A percentile compares a stretch with the other conserved stretches of the same genome.
Evolutionary conservation across 2,888 invertebrate genomes (phyloP).

Genomic region (Isoperla grammatica): DNA sequence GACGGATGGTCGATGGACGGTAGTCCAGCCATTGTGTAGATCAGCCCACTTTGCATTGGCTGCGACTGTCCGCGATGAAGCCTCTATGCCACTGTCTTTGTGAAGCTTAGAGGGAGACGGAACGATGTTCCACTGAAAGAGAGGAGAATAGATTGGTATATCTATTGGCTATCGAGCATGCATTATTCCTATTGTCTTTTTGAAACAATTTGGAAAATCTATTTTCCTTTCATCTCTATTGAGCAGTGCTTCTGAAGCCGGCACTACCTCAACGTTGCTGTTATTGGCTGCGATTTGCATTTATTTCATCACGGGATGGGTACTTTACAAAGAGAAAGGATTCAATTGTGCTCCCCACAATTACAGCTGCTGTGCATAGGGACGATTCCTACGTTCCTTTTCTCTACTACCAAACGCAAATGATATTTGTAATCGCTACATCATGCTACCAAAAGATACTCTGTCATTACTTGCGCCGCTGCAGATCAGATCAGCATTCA

Average conservation of each 20-base stretch:
- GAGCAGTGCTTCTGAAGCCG: neutral
- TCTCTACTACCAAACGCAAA: neutral
- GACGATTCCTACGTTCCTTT: neutral
- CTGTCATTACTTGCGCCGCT: constrained; percentile 10
- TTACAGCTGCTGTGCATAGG: neutral
- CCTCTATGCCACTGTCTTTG: constrained; percentile 2
- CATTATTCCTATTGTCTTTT: constrained; percentile 19
- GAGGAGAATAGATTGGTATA: neutral
- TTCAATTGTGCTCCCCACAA: neutral
- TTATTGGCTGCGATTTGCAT: neutral
- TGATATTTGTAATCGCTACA: constrained; percentile 8
- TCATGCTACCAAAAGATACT: constrained; percentile 1
- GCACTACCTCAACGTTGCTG: neutral
- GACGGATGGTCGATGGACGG: too few relatives aligned
- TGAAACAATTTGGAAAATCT: constrained; percentile 15
- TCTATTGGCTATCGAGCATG: constrained; percentile 17
- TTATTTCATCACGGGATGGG: constrained; percentile 1
- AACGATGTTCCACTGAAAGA: neutral
- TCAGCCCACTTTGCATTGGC: neutral
- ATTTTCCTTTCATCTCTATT: constrained; percentile 8
- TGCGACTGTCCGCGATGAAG: neutral
- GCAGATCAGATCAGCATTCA: constrained; percentile 5
- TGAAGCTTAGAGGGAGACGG: neutral
- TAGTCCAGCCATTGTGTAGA: too few relatives aligned
- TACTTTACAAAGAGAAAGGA: constrained; percentile 1